Conservation (phyloP, 2,113 vertebrate species). For the Typhlomys cinereus region DNA sequence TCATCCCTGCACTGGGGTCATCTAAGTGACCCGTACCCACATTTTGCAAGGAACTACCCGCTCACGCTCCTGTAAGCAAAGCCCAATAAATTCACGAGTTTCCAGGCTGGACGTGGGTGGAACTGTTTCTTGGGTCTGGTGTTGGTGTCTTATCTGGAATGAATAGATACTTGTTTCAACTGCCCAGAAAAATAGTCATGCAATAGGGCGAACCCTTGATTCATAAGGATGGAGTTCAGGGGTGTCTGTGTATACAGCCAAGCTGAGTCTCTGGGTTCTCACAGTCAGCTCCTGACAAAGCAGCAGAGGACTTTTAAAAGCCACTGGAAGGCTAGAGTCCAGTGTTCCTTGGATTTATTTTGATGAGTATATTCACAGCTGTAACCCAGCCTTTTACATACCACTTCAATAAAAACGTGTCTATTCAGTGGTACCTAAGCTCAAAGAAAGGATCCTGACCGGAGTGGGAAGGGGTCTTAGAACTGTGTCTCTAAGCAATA, state of each 20-base stretch:
- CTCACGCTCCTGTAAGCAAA: neutral
- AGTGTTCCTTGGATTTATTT: rapidly evolving
- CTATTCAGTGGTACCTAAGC: neutral
- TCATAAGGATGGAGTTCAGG: neutral
- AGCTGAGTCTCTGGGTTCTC: neutral
- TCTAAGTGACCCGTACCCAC: no score
- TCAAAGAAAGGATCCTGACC: neutral
- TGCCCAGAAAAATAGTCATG: neutral
- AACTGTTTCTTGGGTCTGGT: neutral
- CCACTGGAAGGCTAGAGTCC: rapidly evolving
- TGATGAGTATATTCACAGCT: rapidly evolving
- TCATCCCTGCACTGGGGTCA: no score
- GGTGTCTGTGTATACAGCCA: neutral
- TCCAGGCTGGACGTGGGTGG: neutral
- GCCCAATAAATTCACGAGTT: neutral
- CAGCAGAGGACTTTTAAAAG: neutral
- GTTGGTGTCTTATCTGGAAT: neutral
- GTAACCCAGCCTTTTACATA: neutral
- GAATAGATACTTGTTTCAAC: neutral
- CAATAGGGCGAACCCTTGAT: neutral
- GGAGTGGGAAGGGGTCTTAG: neutral
- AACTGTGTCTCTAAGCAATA: neutral
- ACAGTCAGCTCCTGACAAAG: neutral
- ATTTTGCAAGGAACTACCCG: neutral
- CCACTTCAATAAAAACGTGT: neutral